A percentile compares a stretch with the other conserved stretches of the same genome.
Evolutionary conservation across 2,797 vertebrate species (phyloP).

Genomic region (Buceros bicornis): DNA sequence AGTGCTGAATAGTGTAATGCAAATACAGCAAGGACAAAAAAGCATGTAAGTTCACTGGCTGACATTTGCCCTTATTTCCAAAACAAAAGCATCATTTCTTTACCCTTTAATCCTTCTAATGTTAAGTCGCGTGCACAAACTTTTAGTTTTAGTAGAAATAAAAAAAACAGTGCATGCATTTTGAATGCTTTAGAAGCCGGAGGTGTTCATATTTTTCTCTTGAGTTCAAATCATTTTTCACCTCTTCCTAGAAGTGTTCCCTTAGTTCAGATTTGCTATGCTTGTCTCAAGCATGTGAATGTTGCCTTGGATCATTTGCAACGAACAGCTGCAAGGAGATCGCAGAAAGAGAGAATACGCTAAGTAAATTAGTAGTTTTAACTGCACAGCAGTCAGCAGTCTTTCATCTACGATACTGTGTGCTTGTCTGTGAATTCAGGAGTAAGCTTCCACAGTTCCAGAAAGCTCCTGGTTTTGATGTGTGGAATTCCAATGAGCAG

Average conservation of each 20-base stretch:
- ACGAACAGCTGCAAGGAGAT: constrained; percentile 31
- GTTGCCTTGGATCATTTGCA: constrained; percentile 48
- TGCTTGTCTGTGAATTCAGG: constrained; percentile 14
- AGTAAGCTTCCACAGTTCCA: constrained; percentile 21
- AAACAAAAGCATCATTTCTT: neutral
- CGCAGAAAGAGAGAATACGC: constrained; percentile 35
- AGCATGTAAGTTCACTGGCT: neutral
- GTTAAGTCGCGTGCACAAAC: neutral
- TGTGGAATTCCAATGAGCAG: constrained; percentile 38
- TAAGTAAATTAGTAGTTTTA: constrained; percentile 52
- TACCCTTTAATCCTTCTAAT: neutral
- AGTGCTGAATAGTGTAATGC: neutral
- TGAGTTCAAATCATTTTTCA: constrained; percentile 32
- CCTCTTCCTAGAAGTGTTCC: constrained; percentile 3
- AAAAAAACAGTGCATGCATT: neutral
- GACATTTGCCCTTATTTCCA: neutral
- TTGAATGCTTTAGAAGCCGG: neutral
- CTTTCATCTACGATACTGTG: constrained; percentile 14
- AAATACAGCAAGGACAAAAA: neutral
- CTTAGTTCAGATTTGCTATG: constrained; percentile 15
- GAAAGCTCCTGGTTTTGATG: constrained; percentile 11
- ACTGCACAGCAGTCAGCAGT: constrained; percentile 53
- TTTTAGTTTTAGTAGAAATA: neutral
- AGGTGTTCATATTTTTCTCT: neutral
- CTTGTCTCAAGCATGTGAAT: constrained; percentile 4